Base-by-base conservation (phyloP, 1,140 invertebrate species). In the Leptestheria dahalacensis region DNA sequence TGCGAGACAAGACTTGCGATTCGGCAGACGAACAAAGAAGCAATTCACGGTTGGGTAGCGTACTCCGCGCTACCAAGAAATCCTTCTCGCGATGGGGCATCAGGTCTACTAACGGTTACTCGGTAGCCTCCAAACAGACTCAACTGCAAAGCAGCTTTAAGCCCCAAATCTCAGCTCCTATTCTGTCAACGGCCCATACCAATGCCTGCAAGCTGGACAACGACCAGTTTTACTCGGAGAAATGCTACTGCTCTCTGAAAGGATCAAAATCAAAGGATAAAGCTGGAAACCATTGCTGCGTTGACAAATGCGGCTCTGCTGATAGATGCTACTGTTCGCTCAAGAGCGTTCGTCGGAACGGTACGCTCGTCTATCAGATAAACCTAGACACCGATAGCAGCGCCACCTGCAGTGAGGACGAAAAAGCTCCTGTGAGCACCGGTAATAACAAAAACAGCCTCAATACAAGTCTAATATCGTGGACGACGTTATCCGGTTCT, bases 291-390 rank as follows among this genome's bases (percentile, higher is more conserved):
- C 15, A 41, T 15, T 41, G 33, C 33, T 9, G 6, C 15, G 33
- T 6, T 41, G 15, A 15, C 33, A 15, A 84, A 64, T 91, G 88
- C 68, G 79, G 84, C 0, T 87, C 88, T 60, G 86, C 84, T 67
- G 88, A 89, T 67, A 90, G 90, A 68, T 92, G 88, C 68, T 92
- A 92, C 67, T 92, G 88, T 69, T 71, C 70, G 10, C 60, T 72
- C 18, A 65, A 71, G 59, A 58, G 66, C 3, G 64, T 70, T 41
- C 33, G 15, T 6, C 67, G 67, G 57, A 68, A 69, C 55, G 70
- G 70, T 10, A 61, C 70, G 10, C 68, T 67, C 61, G 67, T 71
- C 48, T 71, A 71, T 60, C 67, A 67, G 25, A 70, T 70, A 33
- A 67, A 69, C 60, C 62, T 70, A 41, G 70, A 70, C 60, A 68